Conservation (phyloP, 1,140 invertebrate genomes). For the Nylanderia fulva region DNA sequence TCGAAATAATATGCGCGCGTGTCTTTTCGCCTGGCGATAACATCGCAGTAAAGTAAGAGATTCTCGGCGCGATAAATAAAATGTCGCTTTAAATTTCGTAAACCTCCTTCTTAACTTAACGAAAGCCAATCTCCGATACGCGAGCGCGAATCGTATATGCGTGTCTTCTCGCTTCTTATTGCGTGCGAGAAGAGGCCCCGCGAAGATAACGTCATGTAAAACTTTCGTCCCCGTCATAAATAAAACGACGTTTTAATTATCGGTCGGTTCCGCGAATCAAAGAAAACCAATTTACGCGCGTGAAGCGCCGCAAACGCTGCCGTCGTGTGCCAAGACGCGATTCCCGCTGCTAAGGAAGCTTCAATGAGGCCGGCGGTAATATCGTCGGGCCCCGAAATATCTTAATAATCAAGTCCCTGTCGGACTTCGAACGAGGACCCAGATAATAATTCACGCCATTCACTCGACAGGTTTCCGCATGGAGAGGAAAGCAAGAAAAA, state of each 20-base stretch:
- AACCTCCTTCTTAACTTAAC: conserved; percentile 52
- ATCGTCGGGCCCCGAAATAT: conserved; percentile 66
- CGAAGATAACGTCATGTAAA: conserved; percentile 36
- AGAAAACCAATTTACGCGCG: conserved; percentile 38
- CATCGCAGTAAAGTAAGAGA: conserved; percentile 40
- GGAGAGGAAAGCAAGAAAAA: conserved; percentile 39
- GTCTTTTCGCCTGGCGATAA: conserved; percentile 11
- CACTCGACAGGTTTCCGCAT: conserved; percentile 8
- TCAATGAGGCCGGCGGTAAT: conserved; percentile 55
- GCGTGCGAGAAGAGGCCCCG: neutral
- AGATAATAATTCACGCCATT: conserved; percentile 76
- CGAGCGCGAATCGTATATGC: conserved; percentile 24
- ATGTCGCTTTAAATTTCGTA: conserved; percentile 54
- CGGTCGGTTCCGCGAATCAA: conserved; percentile 50
- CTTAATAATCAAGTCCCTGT: conserved; percentile 68
- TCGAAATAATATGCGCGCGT: conserved; percentile 7
- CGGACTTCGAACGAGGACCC: conserved; percentile 45
- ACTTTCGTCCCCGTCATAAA: conserved; percentile 45
- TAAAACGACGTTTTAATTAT: conserved; percentile 61
- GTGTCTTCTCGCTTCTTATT: conserved; percentile 13
- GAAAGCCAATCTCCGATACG: conserved; percentile 46
- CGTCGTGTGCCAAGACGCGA: conserved; percentile 16
- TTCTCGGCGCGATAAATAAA: conserved; percentile 29
- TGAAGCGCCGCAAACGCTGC: conserved; percentile 1
- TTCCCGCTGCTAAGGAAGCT: neutral